These are phyloP conservation scores for Mus spretus DNA, from an alignment of 2,797 vertebrate species.

Conservation along the genomic window DNA sequence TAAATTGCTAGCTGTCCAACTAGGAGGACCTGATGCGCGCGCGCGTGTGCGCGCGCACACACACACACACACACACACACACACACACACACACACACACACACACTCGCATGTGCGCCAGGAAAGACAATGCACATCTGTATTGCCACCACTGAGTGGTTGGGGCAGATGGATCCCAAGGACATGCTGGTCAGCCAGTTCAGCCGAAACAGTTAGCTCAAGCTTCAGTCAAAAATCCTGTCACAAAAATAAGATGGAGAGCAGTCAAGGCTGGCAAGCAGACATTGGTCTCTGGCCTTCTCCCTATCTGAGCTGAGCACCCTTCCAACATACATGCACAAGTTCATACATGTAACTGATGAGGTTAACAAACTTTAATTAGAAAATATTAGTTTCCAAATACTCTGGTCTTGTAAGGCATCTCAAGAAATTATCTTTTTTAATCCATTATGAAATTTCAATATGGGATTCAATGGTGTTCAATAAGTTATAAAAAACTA, in stretches of 20 bases:
- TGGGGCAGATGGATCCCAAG: background rate
- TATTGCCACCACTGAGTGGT: background rate
- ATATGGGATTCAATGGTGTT: conserved; percentile 1
- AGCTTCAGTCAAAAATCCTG: background rate
- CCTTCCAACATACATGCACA: background rate
- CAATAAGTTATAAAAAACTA: conserved; percentile 25
- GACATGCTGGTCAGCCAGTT: background rate
- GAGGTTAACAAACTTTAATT: background rate
- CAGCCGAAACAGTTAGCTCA: background rate
- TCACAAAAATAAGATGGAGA: background rate
- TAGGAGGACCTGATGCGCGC: background rate
- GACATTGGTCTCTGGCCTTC: background rate
- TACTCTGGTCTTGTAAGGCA: background rate
- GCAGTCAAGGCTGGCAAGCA: background rate
- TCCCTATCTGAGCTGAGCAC: background rate
- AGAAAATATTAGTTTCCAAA: conserved; percentile 46
- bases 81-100: background rate
- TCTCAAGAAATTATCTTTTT: conserved; percentile 55
- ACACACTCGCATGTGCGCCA: background rate
- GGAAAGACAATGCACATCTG: too few species aligned
- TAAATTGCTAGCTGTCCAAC: background rate
- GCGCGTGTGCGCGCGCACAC: too few species aligned
- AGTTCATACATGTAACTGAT: background rate
- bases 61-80: too few species aligned
- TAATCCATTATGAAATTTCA: conserved; percentile 40